Evolutionary conservation across 2,113 vertebrate genomes (phyloP).

Genomic region (Chitala chitala): DNA sequence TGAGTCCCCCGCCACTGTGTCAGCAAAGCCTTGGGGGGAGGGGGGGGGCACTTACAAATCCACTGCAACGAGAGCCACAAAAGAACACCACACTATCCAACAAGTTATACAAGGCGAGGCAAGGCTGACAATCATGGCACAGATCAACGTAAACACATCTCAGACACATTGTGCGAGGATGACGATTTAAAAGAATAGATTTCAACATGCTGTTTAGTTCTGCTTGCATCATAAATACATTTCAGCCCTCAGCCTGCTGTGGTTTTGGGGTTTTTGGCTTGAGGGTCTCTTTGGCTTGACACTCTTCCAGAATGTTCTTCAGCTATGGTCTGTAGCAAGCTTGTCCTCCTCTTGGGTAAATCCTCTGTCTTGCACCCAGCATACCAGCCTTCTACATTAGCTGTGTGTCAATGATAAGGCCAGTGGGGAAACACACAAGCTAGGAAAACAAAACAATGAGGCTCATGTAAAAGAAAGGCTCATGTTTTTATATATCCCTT

Average conservation of each 20-base stretch:
- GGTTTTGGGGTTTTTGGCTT: slow-evolving; percentile 17
- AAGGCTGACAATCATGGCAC: background rate
- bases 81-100: too few relatives aligned
- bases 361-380: background rate
- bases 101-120: background rate
- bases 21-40: too few relatives aligned
- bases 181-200: slow-evolving; percentile 3
- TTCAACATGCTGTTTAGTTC: slow-evolving; percentile 22
- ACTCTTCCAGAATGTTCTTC: background rate
- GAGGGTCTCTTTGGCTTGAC: slow-evolving; percentile 8
- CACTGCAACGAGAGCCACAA: too few relatives aligned
- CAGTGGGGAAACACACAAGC: background rate
- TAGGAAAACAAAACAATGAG: too few relatives aligned
- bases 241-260: slow-evolving; percentile 13
- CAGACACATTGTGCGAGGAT: background rate
- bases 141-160: background rate
- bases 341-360: too few relatives aligned
- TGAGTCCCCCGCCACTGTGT: background rate
- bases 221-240: slow-evolving; percentile 23
- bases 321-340: too few relatives aligned
- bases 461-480: too few relatives aligned
- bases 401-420: background rate
- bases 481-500: too few relatives aligned
- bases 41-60: too few relatives aligned
- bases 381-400: background rate